A percentile compares a stretch with the other conserved stretches of the same genome.
These are phyloP conservation scores for Colletes gigas DNA, from an alignment of 1,140 invertebrate species.

Conservation along the genomic window DNA sequence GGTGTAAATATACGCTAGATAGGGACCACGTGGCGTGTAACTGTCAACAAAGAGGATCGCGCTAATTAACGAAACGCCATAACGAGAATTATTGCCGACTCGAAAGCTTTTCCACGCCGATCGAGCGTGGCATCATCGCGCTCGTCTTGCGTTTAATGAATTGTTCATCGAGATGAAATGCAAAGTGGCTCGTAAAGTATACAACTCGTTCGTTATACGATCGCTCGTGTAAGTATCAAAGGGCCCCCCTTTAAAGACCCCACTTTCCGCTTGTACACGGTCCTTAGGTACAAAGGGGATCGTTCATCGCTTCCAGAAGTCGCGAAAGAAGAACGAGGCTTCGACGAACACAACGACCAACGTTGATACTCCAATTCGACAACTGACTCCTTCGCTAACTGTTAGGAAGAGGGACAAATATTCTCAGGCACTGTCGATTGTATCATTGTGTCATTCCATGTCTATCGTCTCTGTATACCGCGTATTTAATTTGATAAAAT, in stretches of 20 bases:
- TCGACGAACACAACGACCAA: not conserved
- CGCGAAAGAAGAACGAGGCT: constrained; percentile 54
- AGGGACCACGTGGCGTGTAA: not conserved
- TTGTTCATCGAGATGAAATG: constrained; percentile 75
- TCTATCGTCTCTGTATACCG: too few species aligned
- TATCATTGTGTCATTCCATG: too few species aligned
- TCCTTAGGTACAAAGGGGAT: constrained; percentile 59
- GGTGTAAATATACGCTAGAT: too few species aligned
- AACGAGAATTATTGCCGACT: constrained; percentile 28
- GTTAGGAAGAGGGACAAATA: too few species aligned
- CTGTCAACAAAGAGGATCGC: constrained; percentile 31
- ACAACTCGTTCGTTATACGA: constrained; percentile 75
- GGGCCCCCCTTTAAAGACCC: constrained; percentile 40
- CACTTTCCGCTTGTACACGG: constrained; percentile 34
- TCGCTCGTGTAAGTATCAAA: constrained; percentile 68
- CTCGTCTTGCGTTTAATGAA: constrained; percentile 66
- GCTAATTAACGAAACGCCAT: constrained; percentile 29
- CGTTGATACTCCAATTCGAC: too few species aligned
- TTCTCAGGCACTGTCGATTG: too few species aligned
- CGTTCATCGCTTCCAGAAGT: constrained; percentile 71
- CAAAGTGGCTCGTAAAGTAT: constrained; percentile 77
- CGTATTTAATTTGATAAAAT: too few species aligned
- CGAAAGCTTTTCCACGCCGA: constrained; percentile 40
- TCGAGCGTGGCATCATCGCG: constrained; percentile 23
- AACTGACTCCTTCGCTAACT: too few species aligned